Percentiles rank a stretch among this genome's conserved stretches.
These are phyloP conservation scores for Xiphophorus maculatus DNA, from an alignment of 2,113 vertebrate genomes.

Conservation along the genomic window DNA sequence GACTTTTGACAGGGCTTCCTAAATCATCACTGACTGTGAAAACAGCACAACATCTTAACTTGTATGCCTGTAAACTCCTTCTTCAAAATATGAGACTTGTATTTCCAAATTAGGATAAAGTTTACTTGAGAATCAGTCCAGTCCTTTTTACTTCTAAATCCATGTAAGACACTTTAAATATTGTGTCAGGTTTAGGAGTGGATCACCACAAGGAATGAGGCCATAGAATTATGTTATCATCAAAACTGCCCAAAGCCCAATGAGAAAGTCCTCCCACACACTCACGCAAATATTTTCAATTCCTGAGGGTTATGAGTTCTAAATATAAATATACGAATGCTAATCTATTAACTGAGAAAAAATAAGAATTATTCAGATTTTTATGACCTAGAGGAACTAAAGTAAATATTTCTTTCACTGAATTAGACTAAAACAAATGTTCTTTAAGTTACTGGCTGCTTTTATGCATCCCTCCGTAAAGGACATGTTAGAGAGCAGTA, in stretches of 20 bases:
- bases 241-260: background rate
- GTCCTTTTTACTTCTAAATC: background rate
- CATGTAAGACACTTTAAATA: background rate
- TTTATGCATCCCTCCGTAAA: background rate
- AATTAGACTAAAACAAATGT: background rate
- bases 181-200: background rate
- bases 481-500: background rate
- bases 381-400: background rate
- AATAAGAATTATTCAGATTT: background rate
- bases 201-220: background rate
- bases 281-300: background rate
- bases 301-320: background rate
- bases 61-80: background rate
- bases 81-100: background rate
- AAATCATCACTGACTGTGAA: background rate
- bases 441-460: background rate
- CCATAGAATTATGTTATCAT: background rate
- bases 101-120: background rate
- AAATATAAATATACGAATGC: no score
- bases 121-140: background rate
- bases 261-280: background rate
- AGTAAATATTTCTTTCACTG: background rate
- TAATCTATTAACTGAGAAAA: background rate
- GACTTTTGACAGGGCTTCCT: background rate
- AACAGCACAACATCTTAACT: background rate